A percentile compares a stretch with the other conserved stretches of the same genome.
These are phyloP conservation scores for Phaenicophaeus curvirostris DNA, from an alignment of 2,797 vertebrate genomes.

Conservation along the genomic window DNA sequence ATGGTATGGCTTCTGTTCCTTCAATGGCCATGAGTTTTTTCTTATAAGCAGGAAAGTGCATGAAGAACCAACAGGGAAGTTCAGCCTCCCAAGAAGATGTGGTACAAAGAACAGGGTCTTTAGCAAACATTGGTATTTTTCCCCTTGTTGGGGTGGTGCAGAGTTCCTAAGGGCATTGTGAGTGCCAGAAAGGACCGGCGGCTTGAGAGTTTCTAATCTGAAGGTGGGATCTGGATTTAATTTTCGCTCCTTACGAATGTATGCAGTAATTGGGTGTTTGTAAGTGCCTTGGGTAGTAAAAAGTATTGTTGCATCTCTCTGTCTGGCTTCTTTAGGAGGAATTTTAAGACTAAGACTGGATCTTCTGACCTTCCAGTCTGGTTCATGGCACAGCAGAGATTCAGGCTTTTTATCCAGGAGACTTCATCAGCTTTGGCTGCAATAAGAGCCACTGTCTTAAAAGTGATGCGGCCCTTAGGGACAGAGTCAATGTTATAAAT, in stretches of 20 bases:
- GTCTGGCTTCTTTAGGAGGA: not conserved
- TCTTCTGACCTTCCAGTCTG: not conserved
- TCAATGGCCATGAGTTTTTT: not conserved
- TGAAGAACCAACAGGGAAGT: not conserved
- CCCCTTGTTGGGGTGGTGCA: not conserved
- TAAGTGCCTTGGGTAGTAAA: slow-evolving; percentile 22
- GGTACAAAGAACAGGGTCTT: not conserved
- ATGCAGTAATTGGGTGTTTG: not conserved
- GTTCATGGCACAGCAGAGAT: fast-evolving
- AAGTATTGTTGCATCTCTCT: not conserved
- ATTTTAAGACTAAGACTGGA: not conserved
- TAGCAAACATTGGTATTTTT: not conserved
- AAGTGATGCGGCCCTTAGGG: not conserved
- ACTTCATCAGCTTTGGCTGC: not conserved
- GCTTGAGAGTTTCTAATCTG: not conserved
- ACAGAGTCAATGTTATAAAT: not conserved
- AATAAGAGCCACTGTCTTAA: not conserved
- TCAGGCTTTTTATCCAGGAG: not conserved
- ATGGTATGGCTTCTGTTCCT: not conserved
- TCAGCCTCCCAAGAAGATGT: not conserved
- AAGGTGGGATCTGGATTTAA: slow-evolving; percentile 40
- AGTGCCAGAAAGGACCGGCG: not conserved
- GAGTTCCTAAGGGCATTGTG: not conserved
- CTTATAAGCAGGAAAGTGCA: not conserved
- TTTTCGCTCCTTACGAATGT: slow-evolving; percentile 29